Percentiles rank a stretch among this genome's conserved stretches.
Evolutionary conservation across 2,113 vertebrate species (phyloP).

Genomic region (Nothobranchius kuhntae): DNA sequence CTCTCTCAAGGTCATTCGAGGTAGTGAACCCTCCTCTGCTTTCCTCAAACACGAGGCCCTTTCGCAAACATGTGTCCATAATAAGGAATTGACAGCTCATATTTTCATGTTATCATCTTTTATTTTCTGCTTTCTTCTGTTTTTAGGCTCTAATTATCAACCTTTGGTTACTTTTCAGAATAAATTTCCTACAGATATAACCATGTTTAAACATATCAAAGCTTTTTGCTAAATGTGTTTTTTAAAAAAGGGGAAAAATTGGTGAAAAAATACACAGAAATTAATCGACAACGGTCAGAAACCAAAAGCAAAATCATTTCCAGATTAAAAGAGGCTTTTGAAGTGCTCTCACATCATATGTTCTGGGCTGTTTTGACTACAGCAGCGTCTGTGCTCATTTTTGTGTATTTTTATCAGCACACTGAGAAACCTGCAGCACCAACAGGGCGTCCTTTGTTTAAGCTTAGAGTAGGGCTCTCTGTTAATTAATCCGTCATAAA

Average conservation of each 20-base stretch:
- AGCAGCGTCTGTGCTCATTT: constrained; percentile 8
- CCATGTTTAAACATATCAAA: constrained; percentile 24
- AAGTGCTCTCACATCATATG: constrained; percentile 48
- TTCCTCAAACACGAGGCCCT: background rate
- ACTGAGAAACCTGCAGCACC: constrained; percentile 41
- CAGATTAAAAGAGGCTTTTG: constrained; percentile 59
- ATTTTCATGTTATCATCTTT: constrained; percentile 42
- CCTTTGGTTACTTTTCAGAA: constrained; percentile 20
- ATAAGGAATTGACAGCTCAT: constrained; percentile 48
- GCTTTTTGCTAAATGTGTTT: constrained; percentile 17
- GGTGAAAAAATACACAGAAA: constrained; percentile 49
- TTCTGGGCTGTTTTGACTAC: constrained; percentile 62
- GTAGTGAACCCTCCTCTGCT: constrained; percentile 48
- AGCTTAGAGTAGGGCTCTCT: constrained; percentile 47
- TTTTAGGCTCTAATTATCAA: constrained; percentile 15
- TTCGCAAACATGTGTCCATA: constrained; percentile 50
- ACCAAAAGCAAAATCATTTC: constrained; percentile 44
- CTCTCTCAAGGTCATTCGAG: constrained; percentile 36
- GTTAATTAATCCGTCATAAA: constrained; percentile 60
- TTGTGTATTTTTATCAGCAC: constrained; percentile 6
- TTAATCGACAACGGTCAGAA: constrained; percentile 49
- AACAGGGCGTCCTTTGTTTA: constrained; percentile 45
- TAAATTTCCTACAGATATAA: constrained; percentile 27
- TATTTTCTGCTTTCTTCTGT: constrained; percentile 34
- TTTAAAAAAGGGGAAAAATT: constrained; percentile 24